Evolutionary conservation across 2,797 vertebrate genomes (phyloP), one percentile per base, ranked within the genome.

Genomic region (Chromobotia macracanthus): DNA sequence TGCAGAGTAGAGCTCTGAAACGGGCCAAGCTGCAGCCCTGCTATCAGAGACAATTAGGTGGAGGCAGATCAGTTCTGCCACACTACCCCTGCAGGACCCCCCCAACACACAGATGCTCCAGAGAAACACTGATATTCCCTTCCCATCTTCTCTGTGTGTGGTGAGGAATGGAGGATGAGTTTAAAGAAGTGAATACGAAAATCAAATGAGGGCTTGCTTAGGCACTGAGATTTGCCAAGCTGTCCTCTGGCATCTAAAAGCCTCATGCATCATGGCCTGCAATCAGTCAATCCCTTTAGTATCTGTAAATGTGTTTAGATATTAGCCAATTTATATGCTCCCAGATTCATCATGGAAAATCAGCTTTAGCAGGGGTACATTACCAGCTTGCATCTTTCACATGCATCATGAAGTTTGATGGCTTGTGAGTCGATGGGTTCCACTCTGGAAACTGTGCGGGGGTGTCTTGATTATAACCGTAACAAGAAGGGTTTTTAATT

Each of bases 231-330:
- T 99, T 99, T 98, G 96, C 97, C 94, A 96, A 97, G 97, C 97
- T 97, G 97, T 99, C 97, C 96, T 94, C 95, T 93, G 92, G 95
- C 93, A 94, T 98, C 94, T 95, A 95, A 94, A 95, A 95, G 96
- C 94, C 95, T 96, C 97, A 99, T 99, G 97, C 95, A 99, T 99
- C 98, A 99, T 95, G 95, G 95, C 95, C 95, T 95, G 96, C 96
- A 98, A 99, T 96, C 97, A 98, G 96, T 99, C 96, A 97, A 97
- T 98, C 97, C 96, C 96, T 99, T 95, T 95, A 98, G 96, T 98
- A 98, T 99, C 97, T 99, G 98, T 99, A 99, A 99, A 99, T 99
- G 97, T 99, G 98, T 99, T 99, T 96, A 99, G 97, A 99, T 99
- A 99, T 99, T 98, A 98, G 97, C 98, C 97, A 99, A 99, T 99